Evolutionary conservation across 1,140 invertebrate species (phyloP).

Genomic region (Bombus picipes): DNA sequence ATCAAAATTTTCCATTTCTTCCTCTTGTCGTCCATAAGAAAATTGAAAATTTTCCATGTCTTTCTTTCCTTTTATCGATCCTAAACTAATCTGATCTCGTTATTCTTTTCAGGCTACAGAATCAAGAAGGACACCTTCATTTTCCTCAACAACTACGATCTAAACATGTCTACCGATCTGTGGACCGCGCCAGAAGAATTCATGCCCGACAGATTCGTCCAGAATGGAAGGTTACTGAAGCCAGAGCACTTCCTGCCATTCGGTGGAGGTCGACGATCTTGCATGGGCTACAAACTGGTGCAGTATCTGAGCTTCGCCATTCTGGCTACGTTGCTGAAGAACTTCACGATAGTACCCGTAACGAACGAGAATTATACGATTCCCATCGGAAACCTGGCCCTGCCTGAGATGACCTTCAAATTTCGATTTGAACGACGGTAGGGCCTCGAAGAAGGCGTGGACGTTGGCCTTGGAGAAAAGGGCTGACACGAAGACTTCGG

Average conservation of each 20-base stretch:
- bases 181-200: slow-evolving; percentile 84
- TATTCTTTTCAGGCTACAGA: slow-evolving; percentile 82
- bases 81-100: neutral
- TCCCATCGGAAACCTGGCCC: slow-evolving; percentile 86
- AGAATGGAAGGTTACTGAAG: slow-evolving; percentile 82
- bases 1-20: neutral
- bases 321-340: slow-evolving; percentile 88
- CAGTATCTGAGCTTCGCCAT: slow-evolving; percentile 89
- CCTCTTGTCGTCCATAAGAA: no score
- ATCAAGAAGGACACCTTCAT: slow-evolving; percentile 92
- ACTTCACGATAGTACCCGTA: slow-evolving; percentile 87
- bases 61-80: neutral
- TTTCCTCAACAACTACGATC: slow-evolving; percentile 94
- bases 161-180: slow-evolving; percentile 89
- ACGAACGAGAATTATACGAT: slow-evolving; percentile 81
- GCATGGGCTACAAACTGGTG: slow-evolving; percentile 93
- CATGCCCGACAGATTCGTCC: slow-evolving; percentile 88
- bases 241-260: slow-evolving; percentile 92
- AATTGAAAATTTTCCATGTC: no score
- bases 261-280: slow-evolving; percentile 92
- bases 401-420: slow-evolving; percentile 87
- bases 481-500: neutral
- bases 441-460: neutral
- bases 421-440: slow-evolving; percentile 84
- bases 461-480: neutral